Base-by-base conservation (phyloP, 2,113 vertebrate species). In the Promerops cafer region DNA sequence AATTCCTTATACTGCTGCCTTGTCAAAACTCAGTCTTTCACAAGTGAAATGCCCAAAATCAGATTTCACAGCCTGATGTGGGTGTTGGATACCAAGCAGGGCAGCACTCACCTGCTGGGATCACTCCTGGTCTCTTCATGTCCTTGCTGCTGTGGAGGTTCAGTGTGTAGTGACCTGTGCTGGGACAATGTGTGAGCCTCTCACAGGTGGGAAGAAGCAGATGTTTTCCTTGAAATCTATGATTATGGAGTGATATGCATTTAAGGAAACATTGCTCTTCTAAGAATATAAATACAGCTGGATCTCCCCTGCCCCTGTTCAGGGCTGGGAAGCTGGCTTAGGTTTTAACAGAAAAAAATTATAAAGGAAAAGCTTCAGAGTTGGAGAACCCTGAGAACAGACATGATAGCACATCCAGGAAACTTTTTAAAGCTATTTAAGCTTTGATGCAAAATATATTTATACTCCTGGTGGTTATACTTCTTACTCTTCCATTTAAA, bases 1-100 rank as follows among this genome's bases (percentile, higher is more conserved):
- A 1, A 65, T 35, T 49, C 40, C 42, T 15, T 7, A 0, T 4
- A 1, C 2, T 33, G 40, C 59, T 71, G 57, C 53, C 30, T 35
- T 31, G 11, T 8, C 42, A 33, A 28, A 35, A 19, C 37, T 60
- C 42, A 15, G 8, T 8, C 14, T 45, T 37, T 10, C 39, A 15
- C 15, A 18, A 13, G 31, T 33, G 21, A 8, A 27, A 12, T 8
- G 33, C 8, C 26, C 6, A 3, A 13, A 44, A 2, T 13, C 3
- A 27, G 21, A 7, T 13, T 28, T 10, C 8, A 1, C 24, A 15
- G 10, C 14, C 40, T 42, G 24, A 2, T 21, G 26, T 3, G 21
- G 3, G 27, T 39, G 26, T 2, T 37, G 9, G 52, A 1, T 47
- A 1, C 1, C 31, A 5, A 2, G 24, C 21, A 65, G 69, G 45